phyloP scores from a whole-genome alignment of 2,113 vertebrate species.

The Clarias macrocephalus region DNA sequence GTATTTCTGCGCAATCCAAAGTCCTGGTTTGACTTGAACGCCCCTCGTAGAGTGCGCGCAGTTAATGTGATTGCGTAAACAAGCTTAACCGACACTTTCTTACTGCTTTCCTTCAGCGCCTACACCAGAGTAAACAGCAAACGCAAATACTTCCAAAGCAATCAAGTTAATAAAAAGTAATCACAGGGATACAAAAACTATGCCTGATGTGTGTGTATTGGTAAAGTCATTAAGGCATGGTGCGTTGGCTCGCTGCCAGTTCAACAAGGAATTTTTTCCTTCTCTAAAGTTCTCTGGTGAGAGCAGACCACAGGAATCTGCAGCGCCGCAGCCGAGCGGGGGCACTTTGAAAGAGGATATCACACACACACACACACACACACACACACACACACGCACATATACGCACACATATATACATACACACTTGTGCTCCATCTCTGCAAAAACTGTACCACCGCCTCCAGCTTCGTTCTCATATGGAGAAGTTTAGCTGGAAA shows the following conservation, averaged over 20 bases:
- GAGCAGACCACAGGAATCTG: slow-evolving; percentile 74
- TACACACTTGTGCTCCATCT: slow-evolving; percentile 50
- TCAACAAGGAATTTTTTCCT: slow-evolving; percentile 70
- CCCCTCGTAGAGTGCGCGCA: background rate
- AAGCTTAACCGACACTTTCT: background rate
- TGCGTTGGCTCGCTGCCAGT: slow-evolving; percentile 69
- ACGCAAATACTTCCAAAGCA: background rate
- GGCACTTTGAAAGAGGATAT: slow-evolving; percentile 70
- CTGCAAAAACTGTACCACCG: slow-evolving; percentile 62
- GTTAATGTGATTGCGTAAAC: background rate
- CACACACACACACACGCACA: slow-evolving; percentile 38
- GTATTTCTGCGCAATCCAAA: no score
- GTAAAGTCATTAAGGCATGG: slow-evolving; percentile 71
- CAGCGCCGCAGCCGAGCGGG: slow-evolving; percentile 57
- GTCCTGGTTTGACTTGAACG: no score
- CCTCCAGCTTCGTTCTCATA: slow-evolving; percentile 61
- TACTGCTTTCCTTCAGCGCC: background rate
- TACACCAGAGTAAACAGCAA: background rate
- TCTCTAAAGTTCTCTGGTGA: slow-evolving; percentile 65
- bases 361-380: slow-evolving; percentile 39
- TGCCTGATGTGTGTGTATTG: slow-evolving; percentile 55
- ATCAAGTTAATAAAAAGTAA: background rate
- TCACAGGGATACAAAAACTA: slow-evolving; percentile 50
- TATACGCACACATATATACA: slow-evolving; percentile 20
- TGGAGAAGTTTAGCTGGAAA: slow-evolving; percentile 62